Conservation (phyloP, 2,888 invertebrate species). For the Acanthosoma haemorrhoidale region DNA sequence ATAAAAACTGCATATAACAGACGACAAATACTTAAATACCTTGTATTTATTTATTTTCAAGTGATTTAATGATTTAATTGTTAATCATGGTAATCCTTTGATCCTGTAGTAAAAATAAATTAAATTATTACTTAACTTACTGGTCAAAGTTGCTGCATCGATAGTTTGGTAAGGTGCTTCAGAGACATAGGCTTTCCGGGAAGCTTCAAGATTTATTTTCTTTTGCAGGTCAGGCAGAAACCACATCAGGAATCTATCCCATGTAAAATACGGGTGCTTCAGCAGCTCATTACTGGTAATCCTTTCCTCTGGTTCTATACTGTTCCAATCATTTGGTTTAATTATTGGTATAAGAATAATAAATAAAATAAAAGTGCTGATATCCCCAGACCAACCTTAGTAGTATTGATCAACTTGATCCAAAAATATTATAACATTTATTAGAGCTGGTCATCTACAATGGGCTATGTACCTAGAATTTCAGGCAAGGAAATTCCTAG, state of each 20-base stretch:
- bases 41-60: background rate
- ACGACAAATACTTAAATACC: background rate
- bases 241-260: conserved; percentile 60
- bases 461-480: too few species aligned
- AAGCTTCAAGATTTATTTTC: conserved; percentile 59
- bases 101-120: background rate
- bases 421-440: too few species aligned
- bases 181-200: conserved; percentile 50
- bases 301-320: conserved; percentile 59
- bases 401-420: too few species aligned
- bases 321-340: too few species aligned
- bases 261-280: conserved; percentile 60
- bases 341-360: too few species aligned
- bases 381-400: too few species aligned
- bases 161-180: background rate
- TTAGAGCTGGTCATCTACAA: too few species aligned
- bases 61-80: background rate
- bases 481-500: too few species aligned
- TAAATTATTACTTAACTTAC: background rate
- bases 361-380: too few species aligned
- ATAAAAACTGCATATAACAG: background rate
- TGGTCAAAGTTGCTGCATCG: background rate
- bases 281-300: conserved; percentile 60
- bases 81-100: background rate
- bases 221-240: conserved; percentile 62